These are phyloP conservation scores for Nansenia antarctica DNA, from an alignment of 2,113 vertebrate genomes.

Conservation along the genomic window DNA sequence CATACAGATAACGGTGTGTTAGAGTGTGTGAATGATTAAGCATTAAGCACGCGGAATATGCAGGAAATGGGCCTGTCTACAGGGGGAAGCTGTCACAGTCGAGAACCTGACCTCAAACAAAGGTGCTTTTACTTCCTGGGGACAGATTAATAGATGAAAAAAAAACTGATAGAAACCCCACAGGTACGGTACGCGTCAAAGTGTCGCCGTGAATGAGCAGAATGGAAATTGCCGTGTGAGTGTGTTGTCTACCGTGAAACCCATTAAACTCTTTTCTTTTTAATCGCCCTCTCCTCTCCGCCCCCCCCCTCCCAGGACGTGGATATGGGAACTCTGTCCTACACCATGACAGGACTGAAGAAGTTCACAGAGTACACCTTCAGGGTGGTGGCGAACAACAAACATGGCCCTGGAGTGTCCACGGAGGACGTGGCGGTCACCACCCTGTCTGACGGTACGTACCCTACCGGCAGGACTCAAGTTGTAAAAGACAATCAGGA, in stretches of 20 bases:
- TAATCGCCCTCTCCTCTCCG: not conserved
- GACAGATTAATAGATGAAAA: no score
- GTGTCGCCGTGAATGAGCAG: no score
- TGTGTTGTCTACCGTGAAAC: no score
- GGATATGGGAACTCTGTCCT: slow-evolving; percentile 81
- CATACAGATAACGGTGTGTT: slow-evolving; percentile 15
- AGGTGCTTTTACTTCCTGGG: slow-evolving; percentile 3
- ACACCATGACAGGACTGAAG: slow-evolving; percentile 85
- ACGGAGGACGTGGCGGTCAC: slow-evolving; percentile 86
- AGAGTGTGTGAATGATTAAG: slow-evolving; percentile 36
- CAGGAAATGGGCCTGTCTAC: not conserved
- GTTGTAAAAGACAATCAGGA: no score
- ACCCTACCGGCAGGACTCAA: no score
- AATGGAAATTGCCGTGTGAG: no score
- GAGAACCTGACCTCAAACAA: slow-evolving; percentile 11
- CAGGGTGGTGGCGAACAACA: slow-evolving; percentile 95
- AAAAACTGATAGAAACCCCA: no score
- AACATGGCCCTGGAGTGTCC: slow-evolving; percentile 93
- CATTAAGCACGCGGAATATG: not conserved
- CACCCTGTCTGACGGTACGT: slow-evolving; percentile 91
- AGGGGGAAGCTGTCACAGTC: slow-evolving; percentile 19
- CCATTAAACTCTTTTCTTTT: no score
- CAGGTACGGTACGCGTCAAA: no score
- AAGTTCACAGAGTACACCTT: slow-evolving; percentile 94
- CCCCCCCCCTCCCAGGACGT: slow-evolving; percentile 77